phyloP scores from a whole-genome alignment of 2,888 invertebrate species.

The Volucella inanis region DNA sequence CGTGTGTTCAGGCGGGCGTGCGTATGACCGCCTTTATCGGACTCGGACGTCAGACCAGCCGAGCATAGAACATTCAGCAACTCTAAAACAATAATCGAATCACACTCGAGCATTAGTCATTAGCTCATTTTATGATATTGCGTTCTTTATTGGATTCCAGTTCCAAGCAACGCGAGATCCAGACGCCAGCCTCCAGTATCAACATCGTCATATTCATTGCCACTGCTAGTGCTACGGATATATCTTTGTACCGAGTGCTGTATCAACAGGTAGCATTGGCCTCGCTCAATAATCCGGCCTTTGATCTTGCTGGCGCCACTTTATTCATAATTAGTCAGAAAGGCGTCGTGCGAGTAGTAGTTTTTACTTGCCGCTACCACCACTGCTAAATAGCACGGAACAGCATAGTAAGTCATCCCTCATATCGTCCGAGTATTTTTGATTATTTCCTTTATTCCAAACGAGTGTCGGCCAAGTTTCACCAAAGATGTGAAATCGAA shows the following conservation, averaged over 20 bases:
- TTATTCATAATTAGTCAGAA: constrained; percentile 42
- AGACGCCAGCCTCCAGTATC: background rate
- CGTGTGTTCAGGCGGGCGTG: too few species aligned
- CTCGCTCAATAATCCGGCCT: constrained; percentile 43
- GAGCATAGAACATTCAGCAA: too few species aligned
- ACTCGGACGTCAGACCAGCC: too few species aligned
- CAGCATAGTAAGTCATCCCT: constrained; percentile 8
- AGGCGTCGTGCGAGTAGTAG: constrained; percentile 10
- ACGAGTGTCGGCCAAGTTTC: constrained; percentile 30
- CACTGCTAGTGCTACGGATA: too few species aligned
- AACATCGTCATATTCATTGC: too few species aligned
- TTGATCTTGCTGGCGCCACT: constrained; percentile 58
- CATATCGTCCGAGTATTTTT: constrained; percentile 21
- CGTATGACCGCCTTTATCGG: too few species aligned
- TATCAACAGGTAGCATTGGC: constrained; percentile 32
- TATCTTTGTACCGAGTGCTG: too few species aligned
- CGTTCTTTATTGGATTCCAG: constrained; percentile 39
- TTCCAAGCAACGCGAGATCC: background rate
- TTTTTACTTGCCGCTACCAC: background rate
- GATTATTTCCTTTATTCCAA: constrained; percentile 17
- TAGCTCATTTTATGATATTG: constrained; percentile 40
- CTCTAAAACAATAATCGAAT: constrained; percentile 25
- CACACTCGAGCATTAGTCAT: constrained; percentile 55
- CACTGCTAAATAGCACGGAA: constrained; percentile 19
- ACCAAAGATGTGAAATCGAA: constrained; percentile 4